Percentiles rank a stretch among this genome's conserved stretches.
Conservation (phyloP, 2,797 vertebrate genomes). For the Poecilia velifera region DNA sequence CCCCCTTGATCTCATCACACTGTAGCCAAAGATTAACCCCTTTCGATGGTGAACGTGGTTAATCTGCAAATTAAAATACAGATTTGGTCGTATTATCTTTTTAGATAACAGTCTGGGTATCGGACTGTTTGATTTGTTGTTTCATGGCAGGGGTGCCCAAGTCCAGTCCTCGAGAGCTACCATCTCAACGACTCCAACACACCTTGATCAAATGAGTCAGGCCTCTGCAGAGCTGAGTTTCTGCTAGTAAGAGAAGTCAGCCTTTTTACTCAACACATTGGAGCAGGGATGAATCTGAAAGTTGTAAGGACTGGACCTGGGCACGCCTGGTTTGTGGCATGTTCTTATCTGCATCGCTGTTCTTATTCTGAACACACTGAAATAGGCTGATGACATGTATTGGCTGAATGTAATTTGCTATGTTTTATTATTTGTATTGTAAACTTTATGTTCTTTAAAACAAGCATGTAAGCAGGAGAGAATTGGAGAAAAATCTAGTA, state of each 20-base stretch:
- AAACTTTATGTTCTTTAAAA: not conserved
- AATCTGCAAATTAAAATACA: conserved; percentile 69
- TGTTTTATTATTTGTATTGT: not conserved
- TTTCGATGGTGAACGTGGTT: conserved; percentile 54
- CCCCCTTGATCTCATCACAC: conserved; percentile 46
- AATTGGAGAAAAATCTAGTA: conserved; percentile 2
- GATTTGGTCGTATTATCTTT: conserved; percentile 55
- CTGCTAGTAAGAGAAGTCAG: no score
- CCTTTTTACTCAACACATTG: no score
- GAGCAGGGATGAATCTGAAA: no score
- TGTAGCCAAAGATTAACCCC: conserved; percentile 74
- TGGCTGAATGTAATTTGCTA: conserved; percentile 2
- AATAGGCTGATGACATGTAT: conserved; percentile 5
- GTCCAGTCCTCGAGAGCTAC: no score
- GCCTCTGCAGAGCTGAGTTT: no score
- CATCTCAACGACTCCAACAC: no score
- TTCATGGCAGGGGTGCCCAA: conserved; percentile 8
- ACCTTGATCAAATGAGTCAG: no score
- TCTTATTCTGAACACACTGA: not conserved
- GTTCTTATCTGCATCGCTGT: conserved; percentile 24
- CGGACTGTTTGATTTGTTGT: conserved; percentile 46
- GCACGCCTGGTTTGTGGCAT: not conserved
- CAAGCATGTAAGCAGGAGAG: not conserved
- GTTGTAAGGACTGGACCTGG: no score
- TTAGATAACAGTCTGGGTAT: conserved; percentile 46